Conservation (phyloP, 2,797 vertebrate species). For the Sternarchorhynchus goeldii region DNA sequence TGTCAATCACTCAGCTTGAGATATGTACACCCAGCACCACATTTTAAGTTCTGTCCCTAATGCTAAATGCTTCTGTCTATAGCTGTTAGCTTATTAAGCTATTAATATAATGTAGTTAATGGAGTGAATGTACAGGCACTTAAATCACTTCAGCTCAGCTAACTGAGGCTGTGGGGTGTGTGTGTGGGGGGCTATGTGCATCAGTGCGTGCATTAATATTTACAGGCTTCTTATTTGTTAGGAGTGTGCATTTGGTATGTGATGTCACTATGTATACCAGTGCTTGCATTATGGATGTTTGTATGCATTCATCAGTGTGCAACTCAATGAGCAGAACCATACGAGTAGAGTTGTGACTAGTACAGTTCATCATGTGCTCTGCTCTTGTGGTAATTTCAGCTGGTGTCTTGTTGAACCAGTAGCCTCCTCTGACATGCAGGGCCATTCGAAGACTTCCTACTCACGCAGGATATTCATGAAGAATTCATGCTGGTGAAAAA, state of each 20-base stretch:
- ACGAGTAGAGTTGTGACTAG: background rate
- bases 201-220: slow-evolving; percentile 4
- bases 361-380: background rate
- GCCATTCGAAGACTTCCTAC: slow-evolving; percentile 41
- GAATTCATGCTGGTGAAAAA: slow-evolving; percentile 54
- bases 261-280: slow-evolving; percentile 6
- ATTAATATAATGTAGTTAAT: slow-evolving; percentile 45
- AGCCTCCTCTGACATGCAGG: slow-evolving; percentile 3
- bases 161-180: slow-evolving; percentile 18
- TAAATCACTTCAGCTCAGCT: slow-evolving; percentile 25
- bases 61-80: slow-evolving; percentile 36
- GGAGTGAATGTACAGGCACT: slow-evolving; percentile 16
- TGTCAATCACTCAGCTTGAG: slow-evolving; percentile 53
- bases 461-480: slow-evolving; percentile 53
- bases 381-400: slow-evolving; percentile 23
- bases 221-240: slow-evolving; percentile 8
- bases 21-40: slow-evolving; percentile 23
- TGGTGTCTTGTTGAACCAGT: background rate
- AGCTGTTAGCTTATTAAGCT: slow-evolving; percentile 50
- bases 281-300: background rate
- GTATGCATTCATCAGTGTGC: background rate
- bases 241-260: background rate
- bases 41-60: slow-evolving; percentile 22
- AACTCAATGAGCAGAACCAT: background rate
- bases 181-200: background rate